phyloP scores from a whole-genome alignment of 2,888 invertebrate species.

The Sturmia bella region DNA sequence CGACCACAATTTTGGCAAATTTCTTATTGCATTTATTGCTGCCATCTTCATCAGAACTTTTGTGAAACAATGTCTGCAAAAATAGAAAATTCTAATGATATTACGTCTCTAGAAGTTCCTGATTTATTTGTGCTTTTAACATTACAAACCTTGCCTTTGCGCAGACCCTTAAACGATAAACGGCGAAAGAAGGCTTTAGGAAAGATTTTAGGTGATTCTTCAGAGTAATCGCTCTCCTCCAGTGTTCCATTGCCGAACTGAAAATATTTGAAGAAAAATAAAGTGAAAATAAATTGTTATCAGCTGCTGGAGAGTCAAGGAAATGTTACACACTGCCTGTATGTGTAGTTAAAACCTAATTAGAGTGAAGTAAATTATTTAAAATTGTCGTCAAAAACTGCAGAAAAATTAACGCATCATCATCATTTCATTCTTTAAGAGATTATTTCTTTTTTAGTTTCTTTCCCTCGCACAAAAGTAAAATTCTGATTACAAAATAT shows the following conservation, averaged over 20 bases:
- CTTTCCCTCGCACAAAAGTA: too few species aligned
- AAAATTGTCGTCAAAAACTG: background rate
- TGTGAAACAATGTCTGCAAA: conserved; percentile 89
- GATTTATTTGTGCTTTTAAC: background rate
- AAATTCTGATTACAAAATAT: too few species aligned
- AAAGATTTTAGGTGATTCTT: conserved; percentile 90
- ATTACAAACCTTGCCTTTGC: conserved; percentile 87
- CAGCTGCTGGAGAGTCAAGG: too few species aligned
- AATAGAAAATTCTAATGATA: conserved; percentile 80
- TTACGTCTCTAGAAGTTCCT: conserved; percentile 64
- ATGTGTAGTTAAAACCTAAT: too few species aligned
- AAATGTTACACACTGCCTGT: too few species aligned
- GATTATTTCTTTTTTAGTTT: too few species aligned
- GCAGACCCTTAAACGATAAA: conserved; percentile 93
- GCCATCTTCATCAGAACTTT: conserved; percentile 88
- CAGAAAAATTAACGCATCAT: too few species aligned
- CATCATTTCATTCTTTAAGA: too few species aligned
- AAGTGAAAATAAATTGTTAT: too few species aligned
- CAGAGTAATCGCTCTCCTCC: conserved; percentile 87
- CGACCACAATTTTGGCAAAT: conserved; percentile 94
- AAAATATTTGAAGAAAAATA: background rate
- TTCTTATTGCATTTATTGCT: conserved; percentile 91
- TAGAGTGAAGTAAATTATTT: background rate
- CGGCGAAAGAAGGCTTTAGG: conserved; percentile 93
- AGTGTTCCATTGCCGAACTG: conserved; percentile 79